phyloP scores from a whole-genome alignment of 2,113 vertebrate genomes.

The Pontoporia blainvillei region DNA sequence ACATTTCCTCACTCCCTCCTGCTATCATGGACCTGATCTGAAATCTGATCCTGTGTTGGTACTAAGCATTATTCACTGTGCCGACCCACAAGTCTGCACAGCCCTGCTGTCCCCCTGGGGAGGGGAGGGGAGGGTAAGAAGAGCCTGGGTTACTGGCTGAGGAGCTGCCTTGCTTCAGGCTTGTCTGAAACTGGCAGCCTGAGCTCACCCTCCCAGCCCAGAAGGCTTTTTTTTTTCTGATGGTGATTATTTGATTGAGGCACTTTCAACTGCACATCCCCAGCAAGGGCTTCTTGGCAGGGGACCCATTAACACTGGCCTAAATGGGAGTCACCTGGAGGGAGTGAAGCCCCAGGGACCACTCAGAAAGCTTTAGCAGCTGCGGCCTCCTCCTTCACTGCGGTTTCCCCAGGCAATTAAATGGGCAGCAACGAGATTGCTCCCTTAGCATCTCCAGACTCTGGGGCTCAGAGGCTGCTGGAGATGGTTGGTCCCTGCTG shows the following conservation, averaged over 20 bases:
- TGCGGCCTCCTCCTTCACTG: neutral
- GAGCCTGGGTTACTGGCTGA: neutral
- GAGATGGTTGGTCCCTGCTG: neutral
- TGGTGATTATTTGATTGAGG: constrained; percentile 42
- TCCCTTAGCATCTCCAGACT: neutral
- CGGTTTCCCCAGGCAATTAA: neutral
- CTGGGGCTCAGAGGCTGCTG: neutral
- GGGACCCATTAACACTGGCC: constrained; percentile 52
- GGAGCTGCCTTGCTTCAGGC: neutral
- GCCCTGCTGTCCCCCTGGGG: neutral
- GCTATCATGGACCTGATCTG: neutral
- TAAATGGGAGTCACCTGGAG: constrained; percentile 56
- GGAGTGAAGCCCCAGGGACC: constrained; percentile 34
- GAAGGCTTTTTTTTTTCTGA: neutral
- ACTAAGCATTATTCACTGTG: neutral
- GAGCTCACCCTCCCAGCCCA: neutral
- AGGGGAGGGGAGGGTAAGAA: neutral
- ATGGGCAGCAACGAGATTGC: neutral
- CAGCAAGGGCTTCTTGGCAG: constrained; percentile 12
- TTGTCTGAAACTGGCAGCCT: neutral
- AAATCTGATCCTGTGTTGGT: neutral
- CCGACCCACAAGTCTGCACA: neutral
- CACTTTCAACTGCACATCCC: constrained; percentile 9
- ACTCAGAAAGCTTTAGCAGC: constrained; percentile 34
- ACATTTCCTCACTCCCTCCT: neutral